phyloP scores from a whole-genome alignment of 2,888 invertebrate genomes.

The Callyntrura sp. region DNA sequence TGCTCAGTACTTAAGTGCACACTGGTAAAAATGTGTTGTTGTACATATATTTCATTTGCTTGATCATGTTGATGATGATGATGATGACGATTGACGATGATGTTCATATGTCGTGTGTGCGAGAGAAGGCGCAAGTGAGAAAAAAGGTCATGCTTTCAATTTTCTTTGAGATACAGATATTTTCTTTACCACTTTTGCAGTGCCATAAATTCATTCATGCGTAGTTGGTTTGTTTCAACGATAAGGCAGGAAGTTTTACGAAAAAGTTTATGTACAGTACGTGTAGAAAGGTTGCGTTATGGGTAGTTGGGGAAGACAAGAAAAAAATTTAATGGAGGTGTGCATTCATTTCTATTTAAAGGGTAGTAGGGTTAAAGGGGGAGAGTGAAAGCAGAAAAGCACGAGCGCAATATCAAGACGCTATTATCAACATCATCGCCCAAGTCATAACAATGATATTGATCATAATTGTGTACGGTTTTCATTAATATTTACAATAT shows the following conservation, averaged over 20 bases:
- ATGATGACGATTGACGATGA: neutral
- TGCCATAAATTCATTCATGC: neutral
- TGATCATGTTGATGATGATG: neutral
- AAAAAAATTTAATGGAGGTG: neutral
- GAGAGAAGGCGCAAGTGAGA: neutral
- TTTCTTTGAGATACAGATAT: neutral
- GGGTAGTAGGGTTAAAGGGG: neutral
- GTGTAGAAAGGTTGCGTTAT: neutral
- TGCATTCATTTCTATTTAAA: neutral
- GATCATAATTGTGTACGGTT: too few relatives aligned
- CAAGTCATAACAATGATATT: too few relatives aligned
- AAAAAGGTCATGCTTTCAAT: conserved; percentile 41
- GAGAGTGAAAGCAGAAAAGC: conserved; percentile 43
- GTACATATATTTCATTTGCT: too few relatives aligned
- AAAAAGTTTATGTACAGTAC: too few relatives aligned
- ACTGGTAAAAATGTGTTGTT: too few relatives aligned
- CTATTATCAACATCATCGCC: conserved; percentile 3
- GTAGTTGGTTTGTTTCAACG: neutral
- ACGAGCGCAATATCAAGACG: neutral
- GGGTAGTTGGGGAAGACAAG: neutral
- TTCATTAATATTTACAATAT: too few relatives aligned
- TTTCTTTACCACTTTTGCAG: neutral
- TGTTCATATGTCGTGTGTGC: conserved; percentile 39
- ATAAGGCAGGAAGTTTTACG: neutral
- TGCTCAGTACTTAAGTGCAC: too few relatives aligned